These are phyloP conservation scores for Cheilosia scutellata DNA, from an alignment of 2,888 invertebrate species.

Conservation along the genomic window DNA sequence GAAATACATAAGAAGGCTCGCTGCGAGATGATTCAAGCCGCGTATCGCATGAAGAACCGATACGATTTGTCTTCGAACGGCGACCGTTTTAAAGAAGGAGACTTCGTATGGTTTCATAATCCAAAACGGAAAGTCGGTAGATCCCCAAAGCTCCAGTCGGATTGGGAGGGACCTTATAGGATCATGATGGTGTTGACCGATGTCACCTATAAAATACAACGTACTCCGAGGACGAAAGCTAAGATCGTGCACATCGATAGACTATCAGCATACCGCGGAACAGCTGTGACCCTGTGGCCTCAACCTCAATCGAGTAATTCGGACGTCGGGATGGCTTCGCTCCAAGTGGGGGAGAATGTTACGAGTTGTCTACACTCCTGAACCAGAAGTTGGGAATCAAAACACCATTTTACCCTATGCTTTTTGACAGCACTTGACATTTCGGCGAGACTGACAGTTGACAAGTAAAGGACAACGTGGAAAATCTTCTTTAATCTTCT, in stretches of 20 bases:
- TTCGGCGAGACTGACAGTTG: neutral
- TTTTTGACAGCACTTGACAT: neutral
- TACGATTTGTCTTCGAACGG: neutral
- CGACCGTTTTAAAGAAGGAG: neutral
- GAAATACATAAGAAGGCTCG: neutral
- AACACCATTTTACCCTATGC: neutral
- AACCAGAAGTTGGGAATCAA: neutral
- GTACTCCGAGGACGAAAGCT: neutral
- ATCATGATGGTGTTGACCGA: slow-evolving; percentile 4
- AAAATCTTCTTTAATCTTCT: neutral
- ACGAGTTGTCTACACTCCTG: neutral
- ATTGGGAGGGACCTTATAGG: slow-evolving; percentile 7
- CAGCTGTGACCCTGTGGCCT: neutral
- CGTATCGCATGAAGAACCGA: neutral
- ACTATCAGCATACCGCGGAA: neutral
- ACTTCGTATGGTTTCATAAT: slow-evolving; percentile 2
- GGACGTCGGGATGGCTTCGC: too few relatives aligned
- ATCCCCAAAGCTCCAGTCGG: slow-evolving; percentile 8
- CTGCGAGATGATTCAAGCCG: neutral
- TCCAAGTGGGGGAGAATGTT: neutral
- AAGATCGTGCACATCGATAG: neutral
- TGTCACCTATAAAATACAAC: slow-evolving; percentile 9
- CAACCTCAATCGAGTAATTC: neutral
- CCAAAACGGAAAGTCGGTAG: neutral
- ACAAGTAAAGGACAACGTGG: neutral